Base-by-base conservation (phyloP, 2,113 vertebrate species). In the Urocolius indicus region DNA sequence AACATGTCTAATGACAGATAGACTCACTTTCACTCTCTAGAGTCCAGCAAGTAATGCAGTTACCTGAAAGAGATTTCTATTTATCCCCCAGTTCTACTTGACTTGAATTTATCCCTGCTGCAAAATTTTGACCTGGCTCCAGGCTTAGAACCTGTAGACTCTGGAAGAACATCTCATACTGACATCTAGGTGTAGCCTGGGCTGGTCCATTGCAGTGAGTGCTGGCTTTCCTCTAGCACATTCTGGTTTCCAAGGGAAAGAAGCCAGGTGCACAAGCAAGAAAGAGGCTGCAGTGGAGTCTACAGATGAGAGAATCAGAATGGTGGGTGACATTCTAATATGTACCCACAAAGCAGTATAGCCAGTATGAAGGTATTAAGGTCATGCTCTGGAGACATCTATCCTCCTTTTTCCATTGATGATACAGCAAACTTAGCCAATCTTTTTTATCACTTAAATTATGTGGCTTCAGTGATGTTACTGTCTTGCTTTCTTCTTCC, bases 161-260 rank as follows among this genome's bases (percentile, higher is more conserved):
- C 21, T 51, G 41, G 17, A 72, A 52, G 2, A 36, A 14, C 32
- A 38, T 21, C 5, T 18, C 18, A 17, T 18, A 41, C 8, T 65
- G 24, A 90, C 22, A 16, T 58, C n/a, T 51, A 46, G 8, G 5
- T 59, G 16, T 27, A 49, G 5, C 2, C 23, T 48, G 81, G 26
- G 3, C 38, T 58, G 22, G 6, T 38, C 49, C 15, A 16, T 6
- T 63, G 11, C 4, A 55, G 9, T 9, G 6, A 72, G 4, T 2
- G 3, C 9, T 34, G 18, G 14, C 32, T 82, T 78, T 69, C 24
- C 24, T 4, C 5, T 71, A 16, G 23, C 4, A 36, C 0, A 0
- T 67, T 13, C 29, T 46, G 6, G 5, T 67, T 92, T 83, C 57
- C 5, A 15, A 82, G 11, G 13, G 30, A 45, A 45, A 14, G 6